Base-by-base conservation (phyloP, 2,888 invertebrate species). In the Adineta ricciae region DNA sequence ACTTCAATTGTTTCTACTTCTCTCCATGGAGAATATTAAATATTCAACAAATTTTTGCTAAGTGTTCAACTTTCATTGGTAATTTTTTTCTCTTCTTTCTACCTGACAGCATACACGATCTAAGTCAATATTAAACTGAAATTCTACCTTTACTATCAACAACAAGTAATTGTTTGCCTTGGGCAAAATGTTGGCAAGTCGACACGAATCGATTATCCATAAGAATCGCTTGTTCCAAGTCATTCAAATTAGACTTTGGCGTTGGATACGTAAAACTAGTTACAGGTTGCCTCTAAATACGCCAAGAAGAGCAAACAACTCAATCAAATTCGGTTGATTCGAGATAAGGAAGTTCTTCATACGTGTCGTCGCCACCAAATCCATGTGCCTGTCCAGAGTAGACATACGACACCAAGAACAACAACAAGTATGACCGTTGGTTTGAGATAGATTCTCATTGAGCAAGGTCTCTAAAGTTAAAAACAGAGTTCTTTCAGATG, bases 111-210 rank as follows among this genome's bases (percentile, higher is more conserved):
- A 64, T n/a, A 3, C 32, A 2, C 5, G 19, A 19, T 64, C 32
- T 32, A 1, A 64, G 19, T 32, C 7, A 64, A 64, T 64, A 32
- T 64, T 64, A 4, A 64, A 32, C 27, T 3, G 32, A 36, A 64
- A 5, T 19, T 1, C 19, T 78, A 78, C 78, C 78, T 41, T 78
- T 78, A 78, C 78, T 78, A 78, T 78, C 78, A 78, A 41, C 78
- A 41, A 41, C 78, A n/a, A 78, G 19, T 11, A 16, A 64, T 32
- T 64, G 64, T 64, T 64, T 64, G 8, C 78, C 78, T 41, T 78
- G 78, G 16, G 78, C 41, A 78, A 78, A 78, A 78, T 78, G 24
- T 41, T 78, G 78, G 41, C 78, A 78, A n/a, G 24, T 78, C 24
- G 41, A 2, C 41, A 41, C 3, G 0, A 3, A 24, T 14, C 32